Evolutionary conservation across 1,140 invertebrate species (phyloP).

Genomic region (Physella acuta): DNA sequence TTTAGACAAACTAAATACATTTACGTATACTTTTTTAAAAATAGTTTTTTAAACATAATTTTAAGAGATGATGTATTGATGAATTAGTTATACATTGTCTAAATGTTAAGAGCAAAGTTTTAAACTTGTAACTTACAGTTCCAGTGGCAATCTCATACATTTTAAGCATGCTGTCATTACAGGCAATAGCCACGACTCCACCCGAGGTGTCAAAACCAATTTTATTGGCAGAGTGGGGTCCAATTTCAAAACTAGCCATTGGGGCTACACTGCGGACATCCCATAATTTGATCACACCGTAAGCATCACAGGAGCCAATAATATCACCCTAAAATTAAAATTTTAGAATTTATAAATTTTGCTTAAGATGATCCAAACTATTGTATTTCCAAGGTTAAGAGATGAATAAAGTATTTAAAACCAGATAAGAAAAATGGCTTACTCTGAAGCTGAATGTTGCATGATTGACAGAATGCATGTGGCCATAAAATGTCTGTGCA

Average conservation of each 20-base stretch:
- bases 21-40: too few species aligned
- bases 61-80: too few species aligned
- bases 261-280: slow-evolving; percentile 56
- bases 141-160: slow-evolving; percentile 57
- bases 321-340: slow-evolving; percentile 52
- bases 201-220: slow-evolving; percentile 58
- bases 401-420: too few species aligned
- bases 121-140: slow-evolving; percentile 39
- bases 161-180: slow-evolving; percentile 58
- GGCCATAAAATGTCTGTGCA: slow-evolving; percentile 60
- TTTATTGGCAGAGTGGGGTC: slow-evolving; percentile 58
- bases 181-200: slow-evolving; percentile 51
- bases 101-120: too few species aligned
- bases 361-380: too few species aligned
- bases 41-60: too few species aligned
- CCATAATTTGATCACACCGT: slow-evolving; percentile 60
- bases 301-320: slow-evolving; percentile 59
- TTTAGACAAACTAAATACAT: too few species aligned
- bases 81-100: too few species aligned
- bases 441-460: slow-evolving; percentile 56
- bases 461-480: slow-evolving; percentile 59
- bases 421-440: slow-evolving; percentile 25
- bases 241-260: slow-evolving; percentile 54
- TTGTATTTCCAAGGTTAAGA: too few species aligned
- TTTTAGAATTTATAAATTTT: background rate